Percentiles rank a stretch among this genome's conserved stretches.
phyloP scores from a whole-genome alignment of 2,888 invertebrate species.

The Phaedon cochleariae region DNA sequence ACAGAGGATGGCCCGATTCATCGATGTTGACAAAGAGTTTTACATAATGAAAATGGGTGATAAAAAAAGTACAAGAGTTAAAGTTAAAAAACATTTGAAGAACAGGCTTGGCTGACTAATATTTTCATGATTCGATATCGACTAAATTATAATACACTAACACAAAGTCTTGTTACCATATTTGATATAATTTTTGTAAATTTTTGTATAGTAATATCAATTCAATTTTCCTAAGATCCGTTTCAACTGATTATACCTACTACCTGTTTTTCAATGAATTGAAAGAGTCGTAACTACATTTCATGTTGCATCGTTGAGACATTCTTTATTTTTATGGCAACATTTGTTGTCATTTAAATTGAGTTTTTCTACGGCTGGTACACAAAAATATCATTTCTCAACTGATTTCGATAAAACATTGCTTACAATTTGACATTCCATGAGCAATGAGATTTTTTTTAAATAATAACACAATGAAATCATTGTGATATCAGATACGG shows the following conservation, averaged over 20 bases:
- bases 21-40: constrained; percentile 63
- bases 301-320: too few species aligned
- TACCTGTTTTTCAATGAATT: background rate
- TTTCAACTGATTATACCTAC: background rate
- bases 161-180: background rate
- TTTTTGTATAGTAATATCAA: background rate
- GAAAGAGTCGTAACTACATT: too few species aligned
- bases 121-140: background rate
- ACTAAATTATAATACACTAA: background rate
- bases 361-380: too few species aligned
- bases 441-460: too few species aligned
- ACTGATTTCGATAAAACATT: too few species aligned
- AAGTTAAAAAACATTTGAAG: constrained; percentile 29
- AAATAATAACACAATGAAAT: too few species aligned
- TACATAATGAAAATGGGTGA: constrained; percentile 52
- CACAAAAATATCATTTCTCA: too few species aligned
- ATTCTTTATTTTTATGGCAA: too few species aligned
- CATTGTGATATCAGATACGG: too few species aligned
- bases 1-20: constrained; percentile 63
- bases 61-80: constrained; percentile 31
- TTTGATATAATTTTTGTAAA: background rate
- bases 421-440: too few species aligned
- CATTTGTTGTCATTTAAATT: too few species aligned
- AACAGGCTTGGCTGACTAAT: constrained; percentile 23
- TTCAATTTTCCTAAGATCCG: background rate